Conservation (phyloP, 2,113 vertebrate genomes). For the Pica pica region DNA sequence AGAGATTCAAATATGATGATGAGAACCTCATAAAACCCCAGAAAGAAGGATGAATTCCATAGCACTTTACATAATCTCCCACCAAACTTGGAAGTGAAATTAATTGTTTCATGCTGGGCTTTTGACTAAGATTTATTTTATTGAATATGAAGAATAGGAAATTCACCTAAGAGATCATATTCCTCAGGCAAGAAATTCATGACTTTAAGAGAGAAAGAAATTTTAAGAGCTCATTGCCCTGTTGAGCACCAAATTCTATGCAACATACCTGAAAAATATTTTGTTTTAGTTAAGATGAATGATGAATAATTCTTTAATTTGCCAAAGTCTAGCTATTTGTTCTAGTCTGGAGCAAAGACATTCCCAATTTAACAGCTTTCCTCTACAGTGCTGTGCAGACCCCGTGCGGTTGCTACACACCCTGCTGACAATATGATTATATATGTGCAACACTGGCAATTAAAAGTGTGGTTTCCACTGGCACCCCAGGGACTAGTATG, state of each 20-base stretch:
- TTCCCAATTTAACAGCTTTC: not conserved
- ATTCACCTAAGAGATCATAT: not conserved
- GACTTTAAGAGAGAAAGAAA: not conserved
- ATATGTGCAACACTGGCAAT: slow-evolving; percentile 8
- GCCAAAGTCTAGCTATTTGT: not conserved
- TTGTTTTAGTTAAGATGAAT: not conserved
- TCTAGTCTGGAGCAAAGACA: not conserved
- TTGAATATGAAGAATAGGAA: not conserved
- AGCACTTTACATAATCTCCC: not conserved
- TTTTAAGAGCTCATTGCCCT: not conserved
- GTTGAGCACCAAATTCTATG: not conserved
- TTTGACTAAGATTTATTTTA: not conserved
- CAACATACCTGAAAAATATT: not conserved
- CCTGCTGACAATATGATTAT: slow-evolving; percentile 7
- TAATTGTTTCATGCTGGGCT: not conserved
- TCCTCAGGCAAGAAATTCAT: not conserved
- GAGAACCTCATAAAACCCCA: not conserved
- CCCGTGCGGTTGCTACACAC: not conserved
- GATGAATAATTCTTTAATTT: not conserved
- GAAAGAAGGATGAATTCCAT: not conserved
- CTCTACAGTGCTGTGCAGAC: not conserved
- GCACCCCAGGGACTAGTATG: not conserved
- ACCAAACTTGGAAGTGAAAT: not conserved
- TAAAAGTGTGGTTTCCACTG: slow-evolving; percentile 5
- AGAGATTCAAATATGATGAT: not conserved